Conservation (phyloP, 2,113 vertebrate genomes). For the Syngnathus floridae region DNA sequence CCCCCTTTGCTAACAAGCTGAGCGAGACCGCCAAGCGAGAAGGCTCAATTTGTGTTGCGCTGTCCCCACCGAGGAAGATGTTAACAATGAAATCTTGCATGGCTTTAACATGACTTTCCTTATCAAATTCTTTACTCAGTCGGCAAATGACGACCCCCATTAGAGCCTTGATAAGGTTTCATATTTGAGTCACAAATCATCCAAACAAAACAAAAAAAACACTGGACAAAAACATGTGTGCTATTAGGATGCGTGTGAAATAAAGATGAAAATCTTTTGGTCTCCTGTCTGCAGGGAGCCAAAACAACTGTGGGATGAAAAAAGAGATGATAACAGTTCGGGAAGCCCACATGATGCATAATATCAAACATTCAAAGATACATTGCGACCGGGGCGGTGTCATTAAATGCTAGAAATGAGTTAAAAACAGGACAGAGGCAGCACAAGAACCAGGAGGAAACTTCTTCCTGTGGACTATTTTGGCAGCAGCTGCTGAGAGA, state of each 20-base stretch:
- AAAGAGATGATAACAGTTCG: conserved; percentile 5
- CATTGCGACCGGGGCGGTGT: conserved; percentile 1
- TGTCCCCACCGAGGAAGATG: conserved; percentile 47
- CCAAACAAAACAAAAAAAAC: not conserved
- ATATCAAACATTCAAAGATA: conserved; percentile 10
- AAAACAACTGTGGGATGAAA: conserved; percentile 9
- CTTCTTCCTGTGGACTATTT: conserved; percentile 34
- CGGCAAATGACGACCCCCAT: conserved; percentile 27
- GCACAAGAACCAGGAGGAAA: conserved; percentile 31
- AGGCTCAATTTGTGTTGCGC: conserved; percentile 58
- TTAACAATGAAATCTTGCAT: conserved; percentile 41
- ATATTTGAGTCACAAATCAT: conserved; percentile 15
- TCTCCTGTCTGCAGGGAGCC: conserved; percentile 1
- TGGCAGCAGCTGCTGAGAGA: conserved; percentile 33
- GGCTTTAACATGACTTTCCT: conserved; percentile 23
- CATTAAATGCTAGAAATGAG: conserved; percentile 14
- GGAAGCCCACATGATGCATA: not conserved
- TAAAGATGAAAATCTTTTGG: conserved; percentile 11
- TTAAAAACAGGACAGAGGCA: conserved; percentile 3
- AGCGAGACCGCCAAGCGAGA: conserved; percentile 46
- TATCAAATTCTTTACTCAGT: conserved; percentile 21
- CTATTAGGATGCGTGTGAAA: not conserved
- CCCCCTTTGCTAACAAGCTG: conserved; percentile 55
- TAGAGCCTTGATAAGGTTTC: conserved; percentile 27
- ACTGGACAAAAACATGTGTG: conserved; percentile 2